These are phyloP conservation scores for Mellivora capensis DNA, from an alignment of 2,113 vertebrate genomes.

Conservation along the genomic window DNA sequence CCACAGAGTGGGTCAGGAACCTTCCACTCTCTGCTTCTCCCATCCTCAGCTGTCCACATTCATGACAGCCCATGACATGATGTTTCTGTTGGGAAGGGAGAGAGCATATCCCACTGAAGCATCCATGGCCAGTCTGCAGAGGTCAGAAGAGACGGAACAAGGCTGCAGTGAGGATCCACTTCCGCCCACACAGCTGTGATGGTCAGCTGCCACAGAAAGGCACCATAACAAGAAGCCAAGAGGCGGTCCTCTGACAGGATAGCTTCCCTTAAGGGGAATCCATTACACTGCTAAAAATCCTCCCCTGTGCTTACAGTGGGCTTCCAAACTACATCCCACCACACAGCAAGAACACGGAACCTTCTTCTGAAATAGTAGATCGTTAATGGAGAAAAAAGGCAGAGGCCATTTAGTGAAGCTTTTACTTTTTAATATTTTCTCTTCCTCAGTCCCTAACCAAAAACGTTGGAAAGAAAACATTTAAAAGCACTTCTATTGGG, in stretches of 20 bases:
- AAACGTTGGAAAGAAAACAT: not conserved
- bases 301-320: accelerated
- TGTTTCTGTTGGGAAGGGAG: not conserved
- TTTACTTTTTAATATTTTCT: not conserved
- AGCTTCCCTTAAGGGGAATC: no score
- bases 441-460: not conserved
- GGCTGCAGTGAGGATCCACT: not conserved
- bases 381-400: not conserved
- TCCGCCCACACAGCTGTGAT: not conserved
- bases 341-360: not conserved
- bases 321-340: not conserved
- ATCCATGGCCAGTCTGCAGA: not conserved
- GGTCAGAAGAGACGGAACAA: not conserved
- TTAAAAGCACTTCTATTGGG: not conserved
- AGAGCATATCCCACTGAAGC: not conserved
- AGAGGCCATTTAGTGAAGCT: not conserved
- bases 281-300: accelerated
- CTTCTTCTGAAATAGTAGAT: not conserved
- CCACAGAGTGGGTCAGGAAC: no score
- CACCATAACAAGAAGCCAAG: not conserved
- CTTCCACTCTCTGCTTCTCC: not conserved
- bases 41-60: not conserved
- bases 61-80: not conserved
- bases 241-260: not conserved
- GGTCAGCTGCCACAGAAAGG: no score